phyloP scores from a whole-genome alignment of 2,888 invertebrate genomes.

The Mermis nigrescens region DNA sequence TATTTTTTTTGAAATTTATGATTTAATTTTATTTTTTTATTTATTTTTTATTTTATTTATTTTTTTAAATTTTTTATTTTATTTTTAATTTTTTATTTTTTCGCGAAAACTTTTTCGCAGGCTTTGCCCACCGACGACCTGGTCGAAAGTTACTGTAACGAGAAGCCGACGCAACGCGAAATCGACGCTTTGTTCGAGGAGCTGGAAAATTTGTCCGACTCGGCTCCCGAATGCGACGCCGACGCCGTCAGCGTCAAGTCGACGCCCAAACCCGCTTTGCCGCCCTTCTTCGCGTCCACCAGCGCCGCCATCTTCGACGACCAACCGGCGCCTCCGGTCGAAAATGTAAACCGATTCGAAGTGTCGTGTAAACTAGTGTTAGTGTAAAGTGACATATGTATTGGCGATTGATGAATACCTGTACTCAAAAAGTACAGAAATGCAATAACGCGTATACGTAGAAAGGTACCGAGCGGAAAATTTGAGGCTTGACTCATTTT shows the following conservation, averaged over 20 bases:
- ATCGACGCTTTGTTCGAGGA: conserved; percentile 48
- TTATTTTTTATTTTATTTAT: neutral
- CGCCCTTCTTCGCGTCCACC: conserved; percentile 11
- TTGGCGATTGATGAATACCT: too few relatives aligned
- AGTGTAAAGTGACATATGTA: too few relatives aligned
- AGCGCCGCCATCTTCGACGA: neutral
- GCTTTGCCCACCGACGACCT: neutral
- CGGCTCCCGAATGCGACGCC: conserved; percentile 53
- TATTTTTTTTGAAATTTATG: conserved; percentile 7
- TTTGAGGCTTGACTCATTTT: too few relatives aligned
- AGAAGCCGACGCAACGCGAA: conserved; percentile 1
- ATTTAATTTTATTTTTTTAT: neutral
- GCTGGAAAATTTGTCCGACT: conserved; percentile 81
- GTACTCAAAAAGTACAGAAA: too few relatives aligned
- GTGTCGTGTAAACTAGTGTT: too few relatives aligned
- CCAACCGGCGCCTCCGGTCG: too few relatives aligned
- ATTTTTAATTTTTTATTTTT: neutral
- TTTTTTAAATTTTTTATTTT: neutral
- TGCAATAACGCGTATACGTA: too few relatives aligned
- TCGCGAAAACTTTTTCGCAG: too few relatives aligned
- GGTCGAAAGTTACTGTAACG: neutral
- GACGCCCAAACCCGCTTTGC: conserved; percentile 80
- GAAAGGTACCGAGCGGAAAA: too few relatives aligned
- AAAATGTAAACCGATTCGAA: neutral
- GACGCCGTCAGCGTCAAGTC: conserved; percentile 91